phyloP scores from a whole-genome alignment of 2,113 vertebrate genomes.

The Alouatta palliata region DNA sequence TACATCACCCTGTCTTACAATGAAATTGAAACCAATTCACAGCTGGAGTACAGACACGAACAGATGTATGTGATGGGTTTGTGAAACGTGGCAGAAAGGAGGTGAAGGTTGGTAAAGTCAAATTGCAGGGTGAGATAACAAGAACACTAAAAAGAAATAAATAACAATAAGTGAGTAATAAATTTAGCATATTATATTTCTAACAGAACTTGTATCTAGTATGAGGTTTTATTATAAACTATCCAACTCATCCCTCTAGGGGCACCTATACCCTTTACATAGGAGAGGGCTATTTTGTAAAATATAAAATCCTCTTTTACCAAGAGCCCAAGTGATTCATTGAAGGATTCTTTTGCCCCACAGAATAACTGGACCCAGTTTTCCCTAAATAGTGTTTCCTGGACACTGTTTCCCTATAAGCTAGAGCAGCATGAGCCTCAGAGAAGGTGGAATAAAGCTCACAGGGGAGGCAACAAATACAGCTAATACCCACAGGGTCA shows the following conservation, averaged over 20 bases:
- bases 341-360: background rate
- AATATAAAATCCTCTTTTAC: background rate
- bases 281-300: background rate
- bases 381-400: too few relatives aligned
- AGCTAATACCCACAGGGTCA: background rate
- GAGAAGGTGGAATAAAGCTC: background rate
- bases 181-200: background rate
- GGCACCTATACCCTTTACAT: background rate
- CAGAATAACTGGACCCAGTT: background rate
- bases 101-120: background rate
- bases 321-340: background rate
- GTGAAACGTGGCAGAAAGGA: background rate
- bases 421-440: background rate
- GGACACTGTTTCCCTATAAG: background rate
- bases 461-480: background rate
- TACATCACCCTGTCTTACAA: background rate
- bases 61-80: background rate
- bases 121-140: background rate
- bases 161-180: background rate
- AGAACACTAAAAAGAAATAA: background rate
- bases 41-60: background rate
- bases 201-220: background rate
- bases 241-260: background rate
- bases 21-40: background rate
- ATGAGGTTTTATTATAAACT: background rate